Percentiles rank a stretch among this genome's conserved stretches.
Evolutionary conservation across 2,113 vertebrate species (phyloP).

Genomic region (Fukomys damarensis): DNA sequence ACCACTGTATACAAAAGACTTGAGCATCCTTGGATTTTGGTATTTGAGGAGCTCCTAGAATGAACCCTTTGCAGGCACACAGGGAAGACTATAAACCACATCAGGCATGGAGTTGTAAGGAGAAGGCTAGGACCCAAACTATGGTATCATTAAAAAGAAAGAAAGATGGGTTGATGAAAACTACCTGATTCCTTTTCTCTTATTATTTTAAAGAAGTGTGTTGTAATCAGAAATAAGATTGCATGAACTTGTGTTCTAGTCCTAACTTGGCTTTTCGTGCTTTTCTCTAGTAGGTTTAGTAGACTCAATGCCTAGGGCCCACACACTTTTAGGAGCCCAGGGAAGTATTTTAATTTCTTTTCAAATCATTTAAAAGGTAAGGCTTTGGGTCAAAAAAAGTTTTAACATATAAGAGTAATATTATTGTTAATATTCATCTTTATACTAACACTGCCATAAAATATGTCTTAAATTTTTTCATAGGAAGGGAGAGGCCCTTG

Average conservation of each 20-base stretch:
- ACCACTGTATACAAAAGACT: neutral
- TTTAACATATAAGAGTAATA: neutral
- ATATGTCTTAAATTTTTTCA: neutral
- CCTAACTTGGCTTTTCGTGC: neutral
- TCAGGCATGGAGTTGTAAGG: neutral
- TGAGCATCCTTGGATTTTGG: neutral
- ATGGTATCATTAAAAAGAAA: neutral
- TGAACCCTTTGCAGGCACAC: neutral
- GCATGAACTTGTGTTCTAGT: neutral
- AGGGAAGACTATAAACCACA: neutral
- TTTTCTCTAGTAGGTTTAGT: neutral
- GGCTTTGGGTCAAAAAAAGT: neutral
- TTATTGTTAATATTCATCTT: neutral
- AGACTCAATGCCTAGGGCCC: neutral
- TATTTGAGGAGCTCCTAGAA: neutral
- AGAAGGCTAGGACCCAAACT: neutral
- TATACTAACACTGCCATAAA: neutral
- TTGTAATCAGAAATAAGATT: slow-evolving; percentile 19
- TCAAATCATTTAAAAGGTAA: neutral
- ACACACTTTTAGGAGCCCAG: neutral
- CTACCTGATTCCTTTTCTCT: neutral
- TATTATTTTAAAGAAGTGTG: neutral
- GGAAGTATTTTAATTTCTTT: slow-evolving; percentile 14
- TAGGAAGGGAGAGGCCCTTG: neutral
- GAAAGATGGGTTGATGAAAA: neutral